Percentiles rank a stretch among this genome's conserved stretches.
phyloP scores from a whole-genome alignment of 1,140 invertebrate species.

The Cotesia typhae region DNA sequence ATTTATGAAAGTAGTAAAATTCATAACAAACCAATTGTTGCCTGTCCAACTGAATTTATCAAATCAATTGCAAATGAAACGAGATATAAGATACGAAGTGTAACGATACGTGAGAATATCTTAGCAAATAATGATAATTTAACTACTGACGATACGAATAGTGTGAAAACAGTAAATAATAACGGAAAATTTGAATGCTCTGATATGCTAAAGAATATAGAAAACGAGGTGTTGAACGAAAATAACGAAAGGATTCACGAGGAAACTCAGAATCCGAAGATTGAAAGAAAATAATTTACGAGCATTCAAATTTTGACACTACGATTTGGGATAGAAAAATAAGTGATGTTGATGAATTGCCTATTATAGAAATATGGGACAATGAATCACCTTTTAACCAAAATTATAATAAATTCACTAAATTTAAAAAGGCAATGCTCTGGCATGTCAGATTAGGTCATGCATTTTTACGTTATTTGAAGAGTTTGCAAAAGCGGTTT shows the following conservation, averaged over 20 bases:
- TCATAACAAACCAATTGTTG: too few species aligned
- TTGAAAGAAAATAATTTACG: constrained; percentile 15
- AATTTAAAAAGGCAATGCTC: constrained; percentile 28
- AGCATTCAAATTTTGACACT: constrained; percentile 38
- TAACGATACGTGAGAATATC: too few species aligned
- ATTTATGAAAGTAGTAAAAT: too few species aligned
- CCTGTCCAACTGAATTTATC: too few species aligned
- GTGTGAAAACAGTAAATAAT: not conserved
- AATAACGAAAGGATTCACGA: constrained; percentile 1
- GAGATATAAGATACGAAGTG: too few species aligned
- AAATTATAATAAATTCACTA: not conserved
- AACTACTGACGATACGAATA: not conserved
- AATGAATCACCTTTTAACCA: constrained; percentile 28
- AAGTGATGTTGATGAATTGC: constrained; percentile 30
- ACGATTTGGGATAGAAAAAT: constrained; percentile 40
- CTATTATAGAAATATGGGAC: constrained; percentile 19
- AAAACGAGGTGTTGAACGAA: not conserved
- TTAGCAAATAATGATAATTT: not conserved
- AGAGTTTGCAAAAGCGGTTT: constrained; percentile 15
- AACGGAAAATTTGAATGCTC: not conserved
- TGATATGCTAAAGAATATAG: not conserved
- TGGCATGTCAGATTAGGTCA: constrained; percentile 35
- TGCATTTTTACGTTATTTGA: constrained; percentile 22
- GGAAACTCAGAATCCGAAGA: constrained; percentile 7
- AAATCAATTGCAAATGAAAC: not conserved